phyloP scores from a whole-genome alignment of 2,113 vertebrate species.

The Rhabdomys dilectus region DNA sequence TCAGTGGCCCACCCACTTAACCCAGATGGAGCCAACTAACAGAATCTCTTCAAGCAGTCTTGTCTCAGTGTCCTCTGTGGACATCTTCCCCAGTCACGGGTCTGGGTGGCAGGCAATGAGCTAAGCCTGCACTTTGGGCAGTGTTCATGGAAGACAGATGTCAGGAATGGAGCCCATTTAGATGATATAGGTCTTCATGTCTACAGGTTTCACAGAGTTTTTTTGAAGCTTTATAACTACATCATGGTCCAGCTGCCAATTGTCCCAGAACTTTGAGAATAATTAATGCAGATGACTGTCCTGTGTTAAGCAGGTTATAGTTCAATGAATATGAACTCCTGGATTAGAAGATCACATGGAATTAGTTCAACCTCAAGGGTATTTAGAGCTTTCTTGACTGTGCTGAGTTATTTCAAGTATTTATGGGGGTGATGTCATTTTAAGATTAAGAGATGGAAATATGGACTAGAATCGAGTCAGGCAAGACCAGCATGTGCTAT shows the following conservation, averaged over 20 bases:
- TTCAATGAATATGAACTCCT: background rate
- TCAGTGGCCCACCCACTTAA: background rate
- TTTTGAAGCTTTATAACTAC: background rate
- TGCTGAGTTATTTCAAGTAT: background rate
- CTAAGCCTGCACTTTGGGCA: background rate
- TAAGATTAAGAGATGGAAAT: background rate
- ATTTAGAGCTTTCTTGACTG: background rate
- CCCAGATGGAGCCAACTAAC: background rate
- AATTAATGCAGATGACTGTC: background rate
- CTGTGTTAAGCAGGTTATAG: background rate
- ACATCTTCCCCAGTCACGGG: background rate
- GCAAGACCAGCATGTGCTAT: background rate
- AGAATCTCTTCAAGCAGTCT: background rate
- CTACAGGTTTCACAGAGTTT: background rate
- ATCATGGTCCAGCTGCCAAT: background rate
- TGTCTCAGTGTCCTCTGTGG: background rate
- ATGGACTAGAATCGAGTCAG: background rate
- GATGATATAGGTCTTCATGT: background rate
- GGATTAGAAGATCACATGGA: background rate
- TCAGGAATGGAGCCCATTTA: background rate
- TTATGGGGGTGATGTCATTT: background rate
- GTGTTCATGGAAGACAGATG: background rate
- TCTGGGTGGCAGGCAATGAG: background rate
- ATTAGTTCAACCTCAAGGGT: background rate
- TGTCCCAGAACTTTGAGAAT: background rate